Conservation (phyloP, 2,113 vertebrate genomes). For the Sitta europaea region DNA sequence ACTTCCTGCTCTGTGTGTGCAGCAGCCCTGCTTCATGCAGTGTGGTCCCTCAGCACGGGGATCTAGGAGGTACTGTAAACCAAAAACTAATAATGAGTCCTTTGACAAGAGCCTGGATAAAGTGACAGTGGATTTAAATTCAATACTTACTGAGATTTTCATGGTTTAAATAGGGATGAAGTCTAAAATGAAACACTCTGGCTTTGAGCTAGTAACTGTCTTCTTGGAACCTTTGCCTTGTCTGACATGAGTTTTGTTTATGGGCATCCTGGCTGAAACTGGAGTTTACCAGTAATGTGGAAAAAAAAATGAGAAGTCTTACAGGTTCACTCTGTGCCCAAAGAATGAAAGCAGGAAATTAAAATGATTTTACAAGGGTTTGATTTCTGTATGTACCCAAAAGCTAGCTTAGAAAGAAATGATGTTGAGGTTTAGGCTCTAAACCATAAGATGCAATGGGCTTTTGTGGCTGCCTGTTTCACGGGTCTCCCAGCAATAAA, state of each 20-base stretch:
- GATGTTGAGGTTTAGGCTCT: background rate
- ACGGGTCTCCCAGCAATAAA: background rate
- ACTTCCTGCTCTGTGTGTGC: background rate
- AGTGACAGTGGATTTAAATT: conserved; percentile 52
- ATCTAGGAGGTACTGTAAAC: background rate
- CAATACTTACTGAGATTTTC: conserved; percentile 26
- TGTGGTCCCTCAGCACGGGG: background rate
- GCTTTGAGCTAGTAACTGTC: conserved; percentile 47
- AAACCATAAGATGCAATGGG: background rate
- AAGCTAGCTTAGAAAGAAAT: conserved; percentile 22
- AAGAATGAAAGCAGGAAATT: conserved; percentile 37
- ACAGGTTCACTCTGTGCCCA: background rate
- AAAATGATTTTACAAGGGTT: conserved; percentile 50
- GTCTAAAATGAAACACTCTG: conserved; percentile 58
- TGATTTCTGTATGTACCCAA: conserved; percentile 19
- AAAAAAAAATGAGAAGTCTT: background rate
- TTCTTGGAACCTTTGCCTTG: conserved; percentile 27
- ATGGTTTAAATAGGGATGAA: conserved; percentile 51
- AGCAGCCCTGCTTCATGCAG: background rate
- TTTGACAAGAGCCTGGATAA: conserved; percentile 21
- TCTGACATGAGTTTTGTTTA: conserved; percentile 36
- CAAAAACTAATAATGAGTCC: conserved; percentile 1
- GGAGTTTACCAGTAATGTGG: conserved; percentile 24
- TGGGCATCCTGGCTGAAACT: background rate
- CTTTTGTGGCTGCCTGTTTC: conserved; percentile 2